phyloP scores from a whole-genome alignment of 2,113 vertebrate species.

The Hucho hucho region DNA sequence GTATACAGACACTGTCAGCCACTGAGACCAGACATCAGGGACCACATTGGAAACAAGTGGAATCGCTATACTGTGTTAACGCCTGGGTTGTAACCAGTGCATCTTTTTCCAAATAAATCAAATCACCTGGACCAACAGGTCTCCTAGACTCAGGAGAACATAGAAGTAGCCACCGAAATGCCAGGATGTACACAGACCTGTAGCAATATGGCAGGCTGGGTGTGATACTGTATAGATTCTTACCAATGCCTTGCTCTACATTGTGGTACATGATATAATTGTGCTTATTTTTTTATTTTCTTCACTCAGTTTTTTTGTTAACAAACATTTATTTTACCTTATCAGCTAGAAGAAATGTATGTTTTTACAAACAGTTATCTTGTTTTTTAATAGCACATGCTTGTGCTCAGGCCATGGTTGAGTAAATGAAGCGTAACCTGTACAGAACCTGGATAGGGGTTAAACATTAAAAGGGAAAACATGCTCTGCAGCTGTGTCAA shows the following conservation, averaged over 20 bases:
- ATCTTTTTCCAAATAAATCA: no score
- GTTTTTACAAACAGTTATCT: no score
- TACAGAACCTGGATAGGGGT: constrained; percentile 5
- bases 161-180: background rate
- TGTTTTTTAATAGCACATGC: background rate
- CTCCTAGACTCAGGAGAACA: background rate
- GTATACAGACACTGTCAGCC: constrained; percentile 1
- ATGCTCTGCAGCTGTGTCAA: constrained; percentile 18
- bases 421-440: background rate
- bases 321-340: background rate
- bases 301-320: no score
- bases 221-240: no score
- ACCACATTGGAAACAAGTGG: no score
- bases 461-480: constrained; percentile 40
- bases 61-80: no score
- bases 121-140: background rate
- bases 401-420: background rate
- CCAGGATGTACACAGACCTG: background rate
- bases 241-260: no score
- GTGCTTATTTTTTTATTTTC: no score
- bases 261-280: no score
- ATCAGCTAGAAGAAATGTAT: background rate
- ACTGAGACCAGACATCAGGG: background rate
- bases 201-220: background rate
- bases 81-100: no score